Evolutionary conservation across 1,140 invertebrate genomes (phyloP).

Genomic region (Theocolax elegans): DNA sequence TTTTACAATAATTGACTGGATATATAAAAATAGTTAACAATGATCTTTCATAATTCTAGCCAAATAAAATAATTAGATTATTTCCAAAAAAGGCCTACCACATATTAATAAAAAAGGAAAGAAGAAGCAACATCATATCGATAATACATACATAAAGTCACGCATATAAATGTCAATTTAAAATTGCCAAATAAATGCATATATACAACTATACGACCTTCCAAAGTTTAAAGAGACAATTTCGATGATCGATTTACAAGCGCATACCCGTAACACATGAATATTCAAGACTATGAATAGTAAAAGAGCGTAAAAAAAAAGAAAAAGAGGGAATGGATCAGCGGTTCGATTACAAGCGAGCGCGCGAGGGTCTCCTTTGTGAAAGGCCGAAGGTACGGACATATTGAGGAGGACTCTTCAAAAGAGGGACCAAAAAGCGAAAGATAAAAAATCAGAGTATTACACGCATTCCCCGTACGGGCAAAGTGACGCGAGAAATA

Average conservation of each 20-base stretch:
- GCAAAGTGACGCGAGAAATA: background rate
- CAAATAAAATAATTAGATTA: background rate
- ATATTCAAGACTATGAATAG: too few relatives aligned
- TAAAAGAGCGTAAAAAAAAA: too few relatives aligned
- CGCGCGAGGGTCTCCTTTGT: background rate
- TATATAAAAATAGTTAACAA: too few relatives aligned
- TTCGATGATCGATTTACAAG: too few relatives aligned
- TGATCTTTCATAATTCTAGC: background rate
- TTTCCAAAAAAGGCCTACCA: background rate
- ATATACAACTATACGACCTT: background rate
- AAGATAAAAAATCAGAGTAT: conserved; percentile 7
- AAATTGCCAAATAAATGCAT: background rate
- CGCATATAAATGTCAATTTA: conserved; percentile 4
- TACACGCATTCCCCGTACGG: background rate
- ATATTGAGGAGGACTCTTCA: conserved; percentile 17
- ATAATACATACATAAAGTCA: too few relatives aligned
- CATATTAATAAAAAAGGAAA: too few relatives aligned
- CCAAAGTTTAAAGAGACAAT: background rate
- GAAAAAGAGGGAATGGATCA: background rate
- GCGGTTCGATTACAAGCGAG: background rate
- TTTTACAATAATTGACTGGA: too few relatives aligned
- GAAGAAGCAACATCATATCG: background rate
- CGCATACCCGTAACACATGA: too few relatives aligned
- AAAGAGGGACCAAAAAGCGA: conserved; percentile 35
- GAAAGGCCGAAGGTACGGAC: background rate